Percentiles rank a stretch among this genome's conserved stretches.
phyloP scores from a whole-genome alignment of 2,888 invertebrate genomes.

The Itoplectis maculator region DNA sequence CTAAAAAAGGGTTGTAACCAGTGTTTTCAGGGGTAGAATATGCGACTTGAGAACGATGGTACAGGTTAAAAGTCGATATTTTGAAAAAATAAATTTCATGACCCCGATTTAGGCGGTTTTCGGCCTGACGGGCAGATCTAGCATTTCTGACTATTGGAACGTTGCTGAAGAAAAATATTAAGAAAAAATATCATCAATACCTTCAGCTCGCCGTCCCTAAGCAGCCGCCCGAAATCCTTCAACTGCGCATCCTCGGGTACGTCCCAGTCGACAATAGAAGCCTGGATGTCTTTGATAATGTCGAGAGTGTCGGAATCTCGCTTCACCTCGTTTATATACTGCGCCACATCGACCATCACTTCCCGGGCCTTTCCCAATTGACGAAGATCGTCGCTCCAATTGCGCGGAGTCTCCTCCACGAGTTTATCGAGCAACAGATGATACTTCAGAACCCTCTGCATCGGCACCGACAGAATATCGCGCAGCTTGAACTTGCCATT shows the following conservation, averaged over 20 bases:
- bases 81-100: too few relatives aligned
- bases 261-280: constrained; percentile 92
- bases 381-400: constrained; percentile 93
- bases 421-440: constrained; percentile 96
- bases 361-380: constrained; percentile 95
- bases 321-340: constrained; percentile 99
- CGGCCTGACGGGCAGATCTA: too few relatives aligned
- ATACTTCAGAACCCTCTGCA: constrained; percentile 99
- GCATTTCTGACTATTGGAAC: too few relatives aligned
- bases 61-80: too few relatives aligned
- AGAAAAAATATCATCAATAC: constrained; percentile 78
- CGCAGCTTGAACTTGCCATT: constrained; percentile 97
- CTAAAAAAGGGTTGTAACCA: too few relatives aligned
- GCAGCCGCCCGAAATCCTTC: constrained; percentile 95
- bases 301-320: constrained; percentile 97
- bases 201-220: constrained; percentile 97
- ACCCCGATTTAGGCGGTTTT: too few relatives aligned
- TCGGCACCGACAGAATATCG: constrained; percentile 98
- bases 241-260: constrained; percentile 92
- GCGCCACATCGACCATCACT: constrained; percentile 98
- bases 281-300: constrained; percentile 95
- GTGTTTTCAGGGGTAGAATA: too few relatives aligned
- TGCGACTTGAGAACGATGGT: too few relatives aligned
- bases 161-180: too few relatives aligned
- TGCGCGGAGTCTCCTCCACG: constrained; percentile 93